Evolutionary conservation across 2,113 vertebrate genomes (phyloP).

Genomic region (Indicator maculatus): DNA sequence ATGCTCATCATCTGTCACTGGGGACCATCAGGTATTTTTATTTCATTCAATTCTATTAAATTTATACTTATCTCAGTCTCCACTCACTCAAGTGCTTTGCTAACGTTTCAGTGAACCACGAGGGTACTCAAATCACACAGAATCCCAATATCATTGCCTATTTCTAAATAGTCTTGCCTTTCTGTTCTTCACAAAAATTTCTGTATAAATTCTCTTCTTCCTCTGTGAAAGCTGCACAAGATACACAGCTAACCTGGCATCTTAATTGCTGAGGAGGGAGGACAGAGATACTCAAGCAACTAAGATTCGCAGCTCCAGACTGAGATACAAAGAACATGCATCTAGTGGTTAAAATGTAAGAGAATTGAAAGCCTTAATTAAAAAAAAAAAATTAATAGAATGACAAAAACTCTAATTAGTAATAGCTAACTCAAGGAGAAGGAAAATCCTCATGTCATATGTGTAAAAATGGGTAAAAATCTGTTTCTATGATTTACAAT

Average conservation of each 20-base stretch:
- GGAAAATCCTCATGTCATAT: neutral
- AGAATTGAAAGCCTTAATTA: neutral
- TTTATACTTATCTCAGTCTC: neutral
- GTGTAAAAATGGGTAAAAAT: neutral
- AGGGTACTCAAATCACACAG: neutral
- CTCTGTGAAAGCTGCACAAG: neutral
- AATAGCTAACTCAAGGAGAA: neutral
- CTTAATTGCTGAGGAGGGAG: neutral
- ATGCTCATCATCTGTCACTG: neutral
- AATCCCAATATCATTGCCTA: neutral
- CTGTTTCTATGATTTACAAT: neutral
- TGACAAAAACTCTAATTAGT: neutral
- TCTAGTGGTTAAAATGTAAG: neutral
- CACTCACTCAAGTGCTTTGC: neutral
- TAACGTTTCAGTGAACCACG: neutral
- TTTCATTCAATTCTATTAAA: slow-evolving; percentile 1
- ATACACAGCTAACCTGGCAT: neutral
- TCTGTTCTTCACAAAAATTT: neutral
- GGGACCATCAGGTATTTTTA: neutral
- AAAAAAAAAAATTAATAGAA: neutral
- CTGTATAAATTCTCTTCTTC: neutral
- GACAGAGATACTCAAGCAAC: neutral
- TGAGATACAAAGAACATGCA: neutral
- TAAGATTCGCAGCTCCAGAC: neutral
- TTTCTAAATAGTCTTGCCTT: neutral